A percentile compares a stretch with the other conserved stretches of the same genome.
These are phyloP conservation scores for Stichopus chloronotus DNA, from an alignment of 35 echinoderm and acorn worm species.

Conservation along the genomic window DNA sequence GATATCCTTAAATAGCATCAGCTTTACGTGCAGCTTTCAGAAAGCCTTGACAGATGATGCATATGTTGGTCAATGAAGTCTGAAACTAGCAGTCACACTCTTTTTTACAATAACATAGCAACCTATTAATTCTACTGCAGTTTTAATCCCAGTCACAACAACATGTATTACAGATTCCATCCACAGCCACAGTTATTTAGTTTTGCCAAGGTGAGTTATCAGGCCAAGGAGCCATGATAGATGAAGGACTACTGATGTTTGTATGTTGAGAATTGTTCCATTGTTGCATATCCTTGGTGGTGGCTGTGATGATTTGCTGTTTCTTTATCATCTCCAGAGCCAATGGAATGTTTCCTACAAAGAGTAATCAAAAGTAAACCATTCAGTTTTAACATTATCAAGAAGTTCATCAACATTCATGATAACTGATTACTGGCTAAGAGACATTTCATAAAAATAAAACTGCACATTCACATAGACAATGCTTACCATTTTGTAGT, in stretches of 20 bases:
- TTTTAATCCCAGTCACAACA: too few relatives aligned
- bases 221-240: slow-evolving; percentile 21
- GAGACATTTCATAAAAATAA: too few relatives aligned
- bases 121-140: too few relatives aligned
- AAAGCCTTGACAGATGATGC: too few relatives aligned
- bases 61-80: too few relatives aligned
- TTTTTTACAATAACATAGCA: too few relatives aligned
- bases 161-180: too few relatives aligned
- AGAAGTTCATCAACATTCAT: too few relatives aligned
- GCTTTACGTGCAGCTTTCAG: too few relatives aligned
- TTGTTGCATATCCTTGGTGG: slow-evolving; percentile 42
- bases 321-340: slow-evolving; percentile 97
- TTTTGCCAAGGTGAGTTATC: slow-evolving; percentile 31
- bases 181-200: neutral
- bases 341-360: slow-evolving; percentile 78
- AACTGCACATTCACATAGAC: neutral
- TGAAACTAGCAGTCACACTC: too few relatives aligned
- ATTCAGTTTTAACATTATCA: neutral
- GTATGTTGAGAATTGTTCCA: slow-evolving; percentile 12
- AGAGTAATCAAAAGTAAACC: neutral
- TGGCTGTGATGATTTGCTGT: slow-evolving; percentile 86
- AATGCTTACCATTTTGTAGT: slow-evolving; percentile 82
- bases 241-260: neutral
- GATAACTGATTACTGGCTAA: too few relatives aligned
- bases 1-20: too few relatives aligned